Conservation (phyloP, 2,797 vertebrate genomes). For the Poeciliopsis gracilis region DNA sequence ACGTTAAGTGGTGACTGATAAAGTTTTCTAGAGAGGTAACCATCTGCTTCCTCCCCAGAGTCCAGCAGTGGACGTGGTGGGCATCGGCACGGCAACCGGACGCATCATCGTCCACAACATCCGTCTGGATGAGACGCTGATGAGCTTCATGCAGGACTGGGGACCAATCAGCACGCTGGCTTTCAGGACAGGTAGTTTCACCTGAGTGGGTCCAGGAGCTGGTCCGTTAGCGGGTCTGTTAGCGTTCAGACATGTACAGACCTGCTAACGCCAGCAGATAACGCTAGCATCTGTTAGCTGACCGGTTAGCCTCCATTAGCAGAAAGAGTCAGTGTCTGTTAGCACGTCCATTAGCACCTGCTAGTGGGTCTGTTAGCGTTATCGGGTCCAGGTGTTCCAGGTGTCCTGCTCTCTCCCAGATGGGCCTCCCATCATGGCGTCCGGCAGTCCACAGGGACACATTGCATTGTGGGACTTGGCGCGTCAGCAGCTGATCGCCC, state of each 20-base stretch:
- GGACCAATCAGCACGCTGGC: conserved; percentile 92
- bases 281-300: too few relatives aligned
- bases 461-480: conserved; percentile 95
- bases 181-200: conserved; percentile 89
- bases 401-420: conserved; percentile 73
- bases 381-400: background rate
- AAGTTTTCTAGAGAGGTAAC: too few relatives aligned
- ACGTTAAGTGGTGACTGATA: too few relatives aligned
- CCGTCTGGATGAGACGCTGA: conserved; percentile 90
- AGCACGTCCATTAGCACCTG: too few relatives aligned
- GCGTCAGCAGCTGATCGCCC: conserved; percentile 87
- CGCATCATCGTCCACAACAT: conserved; percentile 94
- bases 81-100: conserved; percentile 87
- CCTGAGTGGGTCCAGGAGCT: background rate
- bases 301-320: too few relatives aligned
- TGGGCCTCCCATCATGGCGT: conserved; percentile 91
- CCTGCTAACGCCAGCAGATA: too few relatives aligned
- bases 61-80: conserved; percentile 92
- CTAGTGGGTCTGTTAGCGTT: too few relatives aligned
- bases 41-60: conserved; percentile 75
- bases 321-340: too few relatives aligned
- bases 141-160: conserved; percentile 97
- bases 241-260: too few relatives aligned
- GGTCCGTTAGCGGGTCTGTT: too few relatives aligned
- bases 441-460: conserved; percentile 92